Evolutionary conservation across 2,888 invertebrate genomes (phyloP).

Genomic region (Oxytorus armatus): DNA sequence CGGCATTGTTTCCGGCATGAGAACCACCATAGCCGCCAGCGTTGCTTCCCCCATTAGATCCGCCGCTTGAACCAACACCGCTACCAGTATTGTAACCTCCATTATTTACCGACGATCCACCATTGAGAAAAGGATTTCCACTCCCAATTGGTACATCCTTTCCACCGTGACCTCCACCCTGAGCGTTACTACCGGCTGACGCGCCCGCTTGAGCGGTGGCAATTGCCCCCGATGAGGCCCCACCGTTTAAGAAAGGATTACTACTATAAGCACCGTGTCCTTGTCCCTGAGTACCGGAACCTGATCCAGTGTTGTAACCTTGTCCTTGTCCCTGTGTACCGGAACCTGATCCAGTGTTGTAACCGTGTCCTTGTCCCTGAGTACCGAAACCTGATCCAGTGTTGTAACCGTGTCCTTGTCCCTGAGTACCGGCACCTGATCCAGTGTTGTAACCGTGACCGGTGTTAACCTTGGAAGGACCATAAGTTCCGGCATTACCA

Average conservation of each 20-base stretch:
- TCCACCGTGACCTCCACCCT: background rate
- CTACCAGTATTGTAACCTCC: slow-evolving; percentile 32
- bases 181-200: slow-evolving; percentile 36
- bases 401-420: slow-evolving; percentile 16
- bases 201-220: slow-evolving; percentile 62
- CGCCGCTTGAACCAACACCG: slow-evolving; percentile 35
- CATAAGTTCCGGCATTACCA: slow-evolving; percentile 46
- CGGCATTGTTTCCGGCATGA: slow-evolving; percentile 14
- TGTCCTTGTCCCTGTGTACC: slow-evolving; percentile 28
- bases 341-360: slow-evolving; percentile 27
- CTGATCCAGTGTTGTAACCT: slow-evolving; percentile 27
- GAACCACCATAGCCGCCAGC: slow-evolving; percentile 30
- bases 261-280: slow-evolving; percentile 49
- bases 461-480: slow-evolving; percentile 2
- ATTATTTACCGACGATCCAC: slow-evolving; percentile 20
- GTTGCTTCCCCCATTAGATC: slow-evolving; percentile 25
- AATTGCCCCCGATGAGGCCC: slow-evolving; percentile 25
- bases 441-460: slow-evolving; percentile 30
- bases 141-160: slow-evolving; percentile 26
- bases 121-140: slow-evolving; percentile 61
- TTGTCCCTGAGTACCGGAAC: slow-evolving; percentile 35
- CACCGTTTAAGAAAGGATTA: slow-evolving; percentile 69
- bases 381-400: slow-evolving; percentile 28
- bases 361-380: slow-evolving; percentile 34
- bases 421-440: background rate